Percentiles rank a stretch among this genome's conserved stretches.
These are phyloP conservation scores for Apostichopus japonicus DNA, from an alignment of 35 echinoderm and acorn worm genomes.

Conservation along the genomic window DNA sequence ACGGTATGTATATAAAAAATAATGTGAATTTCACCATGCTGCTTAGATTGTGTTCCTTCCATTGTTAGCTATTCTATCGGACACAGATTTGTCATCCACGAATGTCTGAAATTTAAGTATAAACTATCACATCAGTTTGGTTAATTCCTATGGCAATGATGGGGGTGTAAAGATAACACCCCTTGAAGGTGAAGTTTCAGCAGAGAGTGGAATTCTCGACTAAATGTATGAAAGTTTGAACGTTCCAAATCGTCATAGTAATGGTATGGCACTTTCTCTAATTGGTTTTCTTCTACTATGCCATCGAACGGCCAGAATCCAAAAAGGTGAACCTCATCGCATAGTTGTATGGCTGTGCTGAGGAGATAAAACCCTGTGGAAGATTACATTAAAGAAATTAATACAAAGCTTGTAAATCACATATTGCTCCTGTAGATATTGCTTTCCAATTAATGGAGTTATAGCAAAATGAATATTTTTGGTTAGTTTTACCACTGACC, in stretches of 20 bases:
- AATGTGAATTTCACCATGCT: too few species aligned
- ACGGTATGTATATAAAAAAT: too few species aligned
- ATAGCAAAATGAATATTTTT: too few species aligned
- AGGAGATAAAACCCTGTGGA: constrained; percentile 57
- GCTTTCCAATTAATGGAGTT: too few species aligned
- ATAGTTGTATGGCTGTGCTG: constrained; percentile 56
- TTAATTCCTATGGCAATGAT: not conserved
- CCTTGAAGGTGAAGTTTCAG: constrained; percentile 57
- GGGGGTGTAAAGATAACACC: constrained; percentile 31
- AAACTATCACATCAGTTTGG: not conserved
- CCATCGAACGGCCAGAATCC: constrained; percentile 65
- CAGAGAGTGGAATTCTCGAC: constrained; percentile 48
- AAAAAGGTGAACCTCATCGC: constrained; percentile 56
- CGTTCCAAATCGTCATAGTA: constrained; percentile 50
- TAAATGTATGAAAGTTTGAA: constrained; percentile 43
- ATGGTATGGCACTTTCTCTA: constrained; percentile 44
- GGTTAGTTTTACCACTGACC: too few species aligned
- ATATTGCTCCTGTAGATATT: too few species aligned
- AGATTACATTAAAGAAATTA: not conserved
- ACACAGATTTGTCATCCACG: too few species aligned
- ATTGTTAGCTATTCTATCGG: too few species aligned
- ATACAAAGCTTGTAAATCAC: too few species aligned
- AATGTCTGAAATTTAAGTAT: too few species aligned
- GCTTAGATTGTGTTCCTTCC: too few species aligned
- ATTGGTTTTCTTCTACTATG: not conserved